A percentile compares a stretch with the other conserved stretches of the same genome.
Evolutionary conservation across 2,888 invertebrate species (phyloP).

Genomic region (Capitulum mitella): DNA sequence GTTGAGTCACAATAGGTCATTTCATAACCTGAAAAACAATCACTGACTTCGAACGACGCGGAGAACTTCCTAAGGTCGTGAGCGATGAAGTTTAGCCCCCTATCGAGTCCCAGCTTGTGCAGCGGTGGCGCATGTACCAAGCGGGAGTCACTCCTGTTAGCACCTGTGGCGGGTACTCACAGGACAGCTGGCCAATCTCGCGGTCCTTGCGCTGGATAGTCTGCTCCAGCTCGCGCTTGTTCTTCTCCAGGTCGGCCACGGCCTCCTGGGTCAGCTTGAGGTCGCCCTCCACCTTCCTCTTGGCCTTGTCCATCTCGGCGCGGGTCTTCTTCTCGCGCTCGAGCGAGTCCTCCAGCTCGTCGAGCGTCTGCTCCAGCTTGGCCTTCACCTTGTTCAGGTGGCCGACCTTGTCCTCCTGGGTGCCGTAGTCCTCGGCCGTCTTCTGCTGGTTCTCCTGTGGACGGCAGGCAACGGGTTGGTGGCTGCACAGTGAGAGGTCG

Average conservation of each 20-base stretch:
- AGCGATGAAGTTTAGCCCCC: no score
- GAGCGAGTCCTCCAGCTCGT: constrained; percentile 95
- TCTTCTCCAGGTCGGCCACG: constrained; percentile 91
- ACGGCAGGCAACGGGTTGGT: neutral
- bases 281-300: constrained; percentile 98
- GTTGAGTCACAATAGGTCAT: no score
- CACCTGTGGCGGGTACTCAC: constrained; percentile 49
- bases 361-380: constrained; percentile 96
- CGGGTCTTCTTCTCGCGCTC: constrained; percentile 98
- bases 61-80: no score
- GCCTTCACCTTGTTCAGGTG: constrained; percentile 98
- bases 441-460: constrained; percentile 51
- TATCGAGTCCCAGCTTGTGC: no score
- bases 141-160: no score
- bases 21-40: no score
- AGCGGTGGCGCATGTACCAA: no score
- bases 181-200: constrained; percentile 85
- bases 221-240: constrained; percentile 96
- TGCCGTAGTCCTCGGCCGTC: constrained; percentile 46
- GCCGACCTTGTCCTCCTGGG: constrained; percentile 98
- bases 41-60: no score
- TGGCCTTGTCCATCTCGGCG: constrained; percentile 94
- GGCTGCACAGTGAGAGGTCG: neutral
- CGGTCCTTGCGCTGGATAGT: constrained; percentile 98
- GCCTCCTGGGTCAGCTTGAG: constrained; percentile 97